Evolutionary conservation across 2,888 invertebrate species (phyloP).

Genomic region (Latrodectus elegans): DNA sequence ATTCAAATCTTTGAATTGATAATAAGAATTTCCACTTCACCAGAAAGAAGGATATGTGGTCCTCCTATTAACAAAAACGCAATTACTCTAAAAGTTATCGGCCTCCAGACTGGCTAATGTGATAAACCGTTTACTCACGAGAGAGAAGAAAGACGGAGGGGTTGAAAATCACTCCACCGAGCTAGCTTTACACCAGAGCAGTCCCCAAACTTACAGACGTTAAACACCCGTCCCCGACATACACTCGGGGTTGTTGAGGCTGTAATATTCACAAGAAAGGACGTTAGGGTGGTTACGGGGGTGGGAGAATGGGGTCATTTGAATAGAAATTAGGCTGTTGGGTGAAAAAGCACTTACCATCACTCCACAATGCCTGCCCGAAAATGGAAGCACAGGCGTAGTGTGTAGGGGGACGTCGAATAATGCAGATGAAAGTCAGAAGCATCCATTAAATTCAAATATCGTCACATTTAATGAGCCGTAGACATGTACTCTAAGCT

Average conservation of each 20-base stretch:
- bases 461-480: conserved; percentile 8
- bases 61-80: too few species aligned
- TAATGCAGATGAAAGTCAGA: background rate
- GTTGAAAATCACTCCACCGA: conserved; percentile 8
- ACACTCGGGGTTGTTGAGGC: conserved; percentile 2
- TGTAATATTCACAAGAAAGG: conserved; percentile 11
- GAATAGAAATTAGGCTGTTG: conserved; percentile 35
- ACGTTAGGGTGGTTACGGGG: background rate
- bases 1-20: too few species aligned
- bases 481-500: background rate
- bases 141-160: background rate
- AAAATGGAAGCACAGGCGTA: too few species aligned
- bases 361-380: conserved; percentile 4
- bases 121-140: background rate
- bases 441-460: conserved; percentile 14
- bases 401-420: too few species aligned
- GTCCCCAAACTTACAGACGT: conserved; percentile 32
- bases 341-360: conserved; percentile 30
- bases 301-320: conserved; percentile 5
- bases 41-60: too few species aligned
- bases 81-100: too few species aligned
- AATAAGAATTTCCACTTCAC: too few species aligned
- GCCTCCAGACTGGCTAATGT: too few species aligned
- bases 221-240: conserved; percentile 17
- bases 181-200: conserved; percentile 7